Conservation (phyloP, 2,888 invertebrate species). For the Coleophora deauratella region DNA sequence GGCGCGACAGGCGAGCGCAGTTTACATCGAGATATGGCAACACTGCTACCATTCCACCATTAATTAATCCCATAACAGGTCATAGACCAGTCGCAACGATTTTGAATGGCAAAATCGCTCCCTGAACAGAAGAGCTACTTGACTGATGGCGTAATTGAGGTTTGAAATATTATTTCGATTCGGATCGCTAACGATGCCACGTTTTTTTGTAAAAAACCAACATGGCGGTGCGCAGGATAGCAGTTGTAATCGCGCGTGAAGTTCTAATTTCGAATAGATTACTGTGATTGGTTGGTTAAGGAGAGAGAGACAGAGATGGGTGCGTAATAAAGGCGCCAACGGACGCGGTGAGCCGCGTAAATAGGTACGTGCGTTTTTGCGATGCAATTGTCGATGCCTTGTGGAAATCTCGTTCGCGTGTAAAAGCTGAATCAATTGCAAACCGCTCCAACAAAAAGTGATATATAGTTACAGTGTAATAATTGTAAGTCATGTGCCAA, state of each 20-base stretch:
- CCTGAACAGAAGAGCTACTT: slow-evolving; percentile 31
- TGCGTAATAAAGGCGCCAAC: slow-evolving; percentile 35
- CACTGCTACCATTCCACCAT: slow-evolving; percentile 33
- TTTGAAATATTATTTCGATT: slow-evolving; percentile 47
- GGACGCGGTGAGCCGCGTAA: slow-evolving; percentile 34
- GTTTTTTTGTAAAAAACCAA: slow-evolving; percentile 16
- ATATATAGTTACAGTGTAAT: slow-evolving; percentile 30
- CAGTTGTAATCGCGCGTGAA: slow-evolving; percentile 39
- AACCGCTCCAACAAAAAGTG: slow-evolving; percentile 33
- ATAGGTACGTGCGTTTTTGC: slow-evolving; percentile 40
- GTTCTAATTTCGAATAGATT: slow-evolving; percentile 54
- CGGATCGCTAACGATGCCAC: slow-evolving; percentile 36
- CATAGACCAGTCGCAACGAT: slow-evolving; percentile 35
- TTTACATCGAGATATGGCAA: slow-evolving; percentile 53
- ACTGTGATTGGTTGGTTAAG: slow-evolving; percentile 44
- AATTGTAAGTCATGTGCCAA: slow-evolving; percentile 33
- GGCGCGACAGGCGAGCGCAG: slow-evolving; percentile 30
- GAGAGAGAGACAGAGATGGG: slow-evolving; percentile 29
- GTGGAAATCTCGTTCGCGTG: slow-evolving; percentile 37
- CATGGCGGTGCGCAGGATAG: slow-evolving; percentile 8
- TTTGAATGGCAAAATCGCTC: slow-evolving; percentile 60
- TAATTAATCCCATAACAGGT: slow-evolving; percentile 58
- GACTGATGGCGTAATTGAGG: slow-evolving; percentile 54
- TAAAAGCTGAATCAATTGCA: slow-evolving; percentile 37
- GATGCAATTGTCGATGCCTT: slow-evolving; percentile 26